Evolutionary conservation across 1,140 invertebrate genomes (phyloP).

Genomic region (Triops cancriformis): DNA sequence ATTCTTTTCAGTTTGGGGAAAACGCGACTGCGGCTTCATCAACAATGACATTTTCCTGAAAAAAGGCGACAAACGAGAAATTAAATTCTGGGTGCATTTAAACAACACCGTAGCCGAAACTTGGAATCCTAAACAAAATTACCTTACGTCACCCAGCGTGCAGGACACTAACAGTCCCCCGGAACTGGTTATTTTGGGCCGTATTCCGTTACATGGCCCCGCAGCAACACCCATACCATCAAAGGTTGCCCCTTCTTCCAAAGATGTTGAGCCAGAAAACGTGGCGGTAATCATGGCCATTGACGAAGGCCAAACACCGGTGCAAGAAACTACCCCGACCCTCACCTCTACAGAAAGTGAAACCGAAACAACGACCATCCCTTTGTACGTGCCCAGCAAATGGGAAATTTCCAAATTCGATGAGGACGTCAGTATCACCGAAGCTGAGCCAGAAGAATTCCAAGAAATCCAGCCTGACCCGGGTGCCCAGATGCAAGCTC

Average conservation of each 20-base stretch:
- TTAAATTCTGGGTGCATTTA: background rate
- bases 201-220: slow-evolving; percentile 4
- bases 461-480: background rate
- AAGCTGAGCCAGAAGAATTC: background rate
- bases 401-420: background rate
- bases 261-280: background rate
- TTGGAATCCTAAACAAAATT: slow-evolving; percentile 1
- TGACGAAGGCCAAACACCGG: background rate
- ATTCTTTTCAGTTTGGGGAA: background rate
- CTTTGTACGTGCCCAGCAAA: background rate
- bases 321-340: background rate
- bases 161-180: background rate
- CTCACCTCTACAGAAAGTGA: background rate
- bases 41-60: background rate
- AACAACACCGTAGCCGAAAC: background rate
- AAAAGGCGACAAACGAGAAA: background rate
- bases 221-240: background rate
- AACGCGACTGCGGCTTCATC: background rate
- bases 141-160: background rate
- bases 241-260: background rate
- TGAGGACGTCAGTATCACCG: background rate
- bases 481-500: background rate
- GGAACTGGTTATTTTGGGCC: background rate
- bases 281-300: background rate
- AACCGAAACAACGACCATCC: background rate